A percentile compares a stretch with the other conserved stretches of the same genome.
Evolutionary conservation across 2,797 vertebrate genomes (phyloP).

Genomic region (Oceanodroma leucorhoa): DNA sequence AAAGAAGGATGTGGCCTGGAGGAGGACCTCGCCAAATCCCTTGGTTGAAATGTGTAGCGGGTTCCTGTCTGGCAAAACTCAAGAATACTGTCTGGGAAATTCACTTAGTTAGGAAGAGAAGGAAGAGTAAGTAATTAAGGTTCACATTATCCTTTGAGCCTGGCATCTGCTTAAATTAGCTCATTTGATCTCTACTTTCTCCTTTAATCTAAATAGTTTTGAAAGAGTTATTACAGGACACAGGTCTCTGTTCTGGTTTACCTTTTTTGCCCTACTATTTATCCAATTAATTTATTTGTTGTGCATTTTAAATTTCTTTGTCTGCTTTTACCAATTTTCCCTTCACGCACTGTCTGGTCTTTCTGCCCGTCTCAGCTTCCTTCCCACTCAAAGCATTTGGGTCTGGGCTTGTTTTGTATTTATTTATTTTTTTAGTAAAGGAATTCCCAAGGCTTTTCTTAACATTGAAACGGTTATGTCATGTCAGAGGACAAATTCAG

Average conservation of each 20-base stretch:
- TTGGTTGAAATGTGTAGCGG: neutral
- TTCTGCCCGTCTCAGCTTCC: neutral
- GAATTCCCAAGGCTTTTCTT: neutral
- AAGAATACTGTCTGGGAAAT: conserved; percentile 8
- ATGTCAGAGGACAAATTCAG: neutral
- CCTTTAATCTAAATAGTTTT: conserved; percentile 29
- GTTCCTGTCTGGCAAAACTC: conserved; percentile 44
- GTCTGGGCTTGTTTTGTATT: neutral
- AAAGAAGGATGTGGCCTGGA: neutral
- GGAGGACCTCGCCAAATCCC: neutral
- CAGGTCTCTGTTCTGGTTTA: neutral
- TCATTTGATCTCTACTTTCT: conserved; percentile 39
- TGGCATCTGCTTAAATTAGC: conserved; percentile 34
- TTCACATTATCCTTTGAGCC: conserved; percentile 3
- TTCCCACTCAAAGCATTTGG: neutral
- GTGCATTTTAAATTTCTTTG: conserved; percentile 4
- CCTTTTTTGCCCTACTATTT: neutral
- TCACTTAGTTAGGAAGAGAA: neutral
- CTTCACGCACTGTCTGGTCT: neutral
- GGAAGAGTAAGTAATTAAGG: conserved; percentile 31
- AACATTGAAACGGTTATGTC: rapidly evolving
- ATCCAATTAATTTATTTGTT: conserved; percentile 28
- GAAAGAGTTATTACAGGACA: conserved; percentile 20
- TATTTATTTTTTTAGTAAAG: neutral
- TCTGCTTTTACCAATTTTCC: neutral